Evolutionary conservation across 2,113 vertebrate genomes (phyloP).

Genomic region (Sylvietta virens): DNA sequence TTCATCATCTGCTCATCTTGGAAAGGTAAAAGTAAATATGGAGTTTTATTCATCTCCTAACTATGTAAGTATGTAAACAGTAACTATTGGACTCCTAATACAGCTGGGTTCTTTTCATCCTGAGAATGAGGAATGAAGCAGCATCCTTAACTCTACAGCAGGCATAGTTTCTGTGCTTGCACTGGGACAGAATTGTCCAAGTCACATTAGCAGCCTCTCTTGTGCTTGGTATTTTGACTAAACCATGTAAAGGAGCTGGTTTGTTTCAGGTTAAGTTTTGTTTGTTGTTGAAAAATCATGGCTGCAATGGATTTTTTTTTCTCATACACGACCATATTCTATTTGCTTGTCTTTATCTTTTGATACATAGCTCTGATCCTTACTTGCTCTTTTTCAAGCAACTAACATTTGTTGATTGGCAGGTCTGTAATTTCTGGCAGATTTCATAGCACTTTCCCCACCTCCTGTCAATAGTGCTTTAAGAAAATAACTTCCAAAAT

Average conservation of each 20-base stretch:
- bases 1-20: not conserved
- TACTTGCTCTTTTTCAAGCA: not conserved
- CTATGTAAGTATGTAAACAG: not conserved
- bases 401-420: not conserved
- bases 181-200: not conserved
- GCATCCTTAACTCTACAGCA: not conserved
- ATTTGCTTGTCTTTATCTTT: not conserved
- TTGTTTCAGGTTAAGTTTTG: not conserved
- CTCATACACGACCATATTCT: not conserved
- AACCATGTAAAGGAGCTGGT: not conserved
- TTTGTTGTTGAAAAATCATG: not conserved
- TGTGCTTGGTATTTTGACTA: not conserved
- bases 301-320: not conserved
- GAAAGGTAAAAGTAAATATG: not conserved
- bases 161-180: not conserved
- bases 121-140: not conserved
- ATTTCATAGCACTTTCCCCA: not conserved
- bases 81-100: not conserved
- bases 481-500: not conserved
- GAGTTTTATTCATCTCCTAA: not conserved
- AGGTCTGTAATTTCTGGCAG: not conserved
- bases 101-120: not conserved
- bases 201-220: not conserved
- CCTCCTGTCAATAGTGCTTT: not conserved
- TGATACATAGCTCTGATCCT: not conserved